Conservation (phyloP, 1,140 invertebrate genomes). For the Caenorhabditis briggsae region DNA sequence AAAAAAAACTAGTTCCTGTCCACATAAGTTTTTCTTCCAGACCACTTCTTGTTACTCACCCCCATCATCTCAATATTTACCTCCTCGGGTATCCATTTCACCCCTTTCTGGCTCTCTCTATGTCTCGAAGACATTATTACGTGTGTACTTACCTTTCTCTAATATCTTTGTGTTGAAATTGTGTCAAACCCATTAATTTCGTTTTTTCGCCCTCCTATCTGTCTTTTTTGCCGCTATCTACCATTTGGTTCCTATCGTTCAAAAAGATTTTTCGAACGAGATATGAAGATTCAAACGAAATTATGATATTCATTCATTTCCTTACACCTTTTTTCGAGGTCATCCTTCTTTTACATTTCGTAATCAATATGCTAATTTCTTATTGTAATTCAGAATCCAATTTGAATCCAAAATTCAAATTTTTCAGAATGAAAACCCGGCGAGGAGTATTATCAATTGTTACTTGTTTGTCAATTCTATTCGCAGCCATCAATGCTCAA, state of each 20-base stretch:
- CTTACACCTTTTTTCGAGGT: not conserved
- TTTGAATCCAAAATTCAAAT: not conserved
- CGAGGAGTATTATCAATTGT: constrained; percentile 3
- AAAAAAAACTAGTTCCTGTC: constrained; percentile 12
- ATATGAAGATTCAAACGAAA: not conserved
- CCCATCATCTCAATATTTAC: not conserved
- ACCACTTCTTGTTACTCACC: constrained; percentile 14
- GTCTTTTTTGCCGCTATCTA: not conserved
- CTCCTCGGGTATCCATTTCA: constrained; percentile 38
- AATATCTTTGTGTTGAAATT: constrained; percentile 35
- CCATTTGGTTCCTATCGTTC: not conserved
- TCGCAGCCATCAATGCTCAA: not conserved
- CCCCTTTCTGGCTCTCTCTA: constrained; percentile 29
- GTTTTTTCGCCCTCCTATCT: not conserved
- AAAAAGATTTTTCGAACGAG: not conserved
- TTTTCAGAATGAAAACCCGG: constrained; percentile 43
- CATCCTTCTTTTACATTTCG: not conserved
- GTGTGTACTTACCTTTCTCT: constrained; percentile 33
- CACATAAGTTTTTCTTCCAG: constrained; percentile 28
- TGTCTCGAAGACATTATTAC: not conserved
- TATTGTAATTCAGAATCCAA: not conserved
- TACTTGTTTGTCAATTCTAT: constrained; percentile 3
- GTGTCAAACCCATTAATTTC: constrained; percentile 54
- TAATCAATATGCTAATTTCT: not conserved
- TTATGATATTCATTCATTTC: too few relatives aligned